Evolutionary conservation across 2,113 vertebrate genomes (phyloP), one percentile per base, ranked within the genome.

Genomic region (Lathamus discolor): DNA sequence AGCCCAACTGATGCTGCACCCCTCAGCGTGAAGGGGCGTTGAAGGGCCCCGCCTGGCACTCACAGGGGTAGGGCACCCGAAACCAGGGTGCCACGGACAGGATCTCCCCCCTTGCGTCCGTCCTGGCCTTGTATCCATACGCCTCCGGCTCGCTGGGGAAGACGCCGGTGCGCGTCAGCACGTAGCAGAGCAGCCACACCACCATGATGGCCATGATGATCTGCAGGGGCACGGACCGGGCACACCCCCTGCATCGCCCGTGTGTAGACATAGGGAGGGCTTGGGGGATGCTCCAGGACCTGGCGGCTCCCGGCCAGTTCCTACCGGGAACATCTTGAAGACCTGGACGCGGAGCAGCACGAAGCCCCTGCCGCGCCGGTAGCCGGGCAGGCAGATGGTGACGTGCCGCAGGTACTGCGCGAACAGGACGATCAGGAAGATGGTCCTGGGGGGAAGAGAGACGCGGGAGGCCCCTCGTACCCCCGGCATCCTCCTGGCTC

Each of bases 271-370:
- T 29, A 46, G 2, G 33, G 23, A 15, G 37, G 1, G 1, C 22
- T 48, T 7, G 3, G 2, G 63, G 92, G 28, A 8, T 4, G 1
- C 39, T 33, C 13, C 31, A 18, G 55, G 27, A 7, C 7, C 23
- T 1, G 3, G 19, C 4, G 8, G 67, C 16, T 46, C 48, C 31
- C 2, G 1, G 29, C 27, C 46, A 0, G 13, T 7, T 31, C 97
- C 98, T 98, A 99, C 99, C 25, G 99, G 99, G 97, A 99, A 99
- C 99, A 99, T 98, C 97, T 99, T 99, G 98, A 99, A 99, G 95
- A 99, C 98, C 96, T 99, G 98, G 84, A 99, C 19, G 24, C 97
- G 98, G 78, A 98, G 95, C 75, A 97, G 84, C 35, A 96, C 97
- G n/a, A 99, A 97, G 37, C 99, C 99, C 57, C 93, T 98, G 87